Conservation (phyloP, 2,113 vertebrate genomes). For the Candoia aspera region DNA sequence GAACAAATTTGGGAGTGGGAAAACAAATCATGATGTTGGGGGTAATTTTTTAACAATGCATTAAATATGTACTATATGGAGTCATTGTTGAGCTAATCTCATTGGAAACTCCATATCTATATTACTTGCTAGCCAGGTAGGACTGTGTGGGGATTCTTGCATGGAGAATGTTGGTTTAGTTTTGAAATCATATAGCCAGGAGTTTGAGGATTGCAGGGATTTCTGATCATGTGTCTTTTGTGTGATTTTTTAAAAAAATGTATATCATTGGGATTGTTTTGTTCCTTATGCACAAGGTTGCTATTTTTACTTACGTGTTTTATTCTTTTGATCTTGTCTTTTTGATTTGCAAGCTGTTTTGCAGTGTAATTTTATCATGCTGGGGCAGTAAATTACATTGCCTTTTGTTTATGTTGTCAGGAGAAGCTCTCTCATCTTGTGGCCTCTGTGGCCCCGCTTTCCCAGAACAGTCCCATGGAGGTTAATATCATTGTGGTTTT, state of each 20-base stretch:
- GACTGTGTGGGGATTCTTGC: background rate
- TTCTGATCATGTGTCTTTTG: background rate
- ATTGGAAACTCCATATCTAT: background rate
- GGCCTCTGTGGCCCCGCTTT: background rate
- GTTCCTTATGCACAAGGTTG: background rate
- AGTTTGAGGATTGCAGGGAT: background rate
- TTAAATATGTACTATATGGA: background rate
- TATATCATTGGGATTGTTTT: background rate
- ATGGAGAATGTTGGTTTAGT: background rate
- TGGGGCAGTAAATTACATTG: background rate
- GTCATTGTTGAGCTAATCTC: background rate
- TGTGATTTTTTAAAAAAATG: background rate
- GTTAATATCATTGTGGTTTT: constrained; percentile 35
- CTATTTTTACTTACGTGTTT: background rate
- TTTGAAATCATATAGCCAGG: background rate
- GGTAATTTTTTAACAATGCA: too few species aligned
- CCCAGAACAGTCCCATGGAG: constrained; percentile 13
- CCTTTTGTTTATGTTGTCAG: constrained; percentile 22
- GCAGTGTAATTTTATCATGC: background rate
- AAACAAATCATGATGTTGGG: too few species aligned
- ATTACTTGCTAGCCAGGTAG: background rate
- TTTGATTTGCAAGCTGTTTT: background rate
- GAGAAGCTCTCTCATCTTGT: accelerated
- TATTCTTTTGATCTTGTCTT: background rate
- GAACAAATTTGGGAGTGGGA: too few species aligned